Evolutionary conservation across 2,888 invertebrate species (phyloP), one percentile per base, ranked within the genome.

Genomic region (Panopea generosa): DNA sequence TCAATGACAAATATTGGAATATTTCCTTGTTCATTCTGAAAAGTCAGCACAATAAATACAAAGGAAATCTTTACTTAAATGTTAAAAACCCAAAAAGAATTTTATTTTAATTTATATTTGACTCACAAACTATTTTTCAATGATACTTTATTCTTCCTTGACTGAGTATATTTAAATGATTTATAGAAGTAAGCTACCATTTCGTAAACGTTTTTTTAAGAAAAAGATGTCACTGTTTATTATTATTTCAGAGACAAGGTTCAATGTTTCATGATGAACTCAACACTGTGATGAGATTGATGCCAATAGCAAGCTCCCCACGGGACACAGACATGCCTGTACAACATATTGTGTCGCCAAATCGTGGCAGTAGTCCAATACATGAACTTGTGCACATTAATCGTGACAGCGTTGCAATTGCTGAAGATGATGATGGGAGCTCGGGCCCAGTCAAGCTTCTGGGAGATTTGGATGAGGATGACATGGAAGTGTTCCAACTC

Each of bases 291-390:
- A 84, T 85, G 81, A 82, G 85, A 60, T 74, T 90, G 55, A 89
- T 89, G 82, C 87, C 91, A 2, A 91, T 90, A 50, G 90, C 90
- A 53, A 90, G 91, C 77, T 90, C 90, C 22, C 90, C 90, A 0
- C 82, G 85, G 18, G 91, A 91, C 68, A 83, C 84, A 9, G 87
- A 86, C 59, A 7, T 18, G 11, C 11, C 53, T 26, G 26, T 26
- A 14, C 7, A 18, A 7, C 27, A 49, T 16, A 1, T 38, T 26
- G 7, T 38, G 63, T 61, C 40, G 43, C 53, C 52, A 61, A 56
- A 53, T 29, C n/a, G n/a, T n/a, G n/a, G n/a, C n/a, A 71, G 50
- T 33, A 79, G 84, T 70, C 84, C 84, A 11, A 80, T 86, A 47
- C 71, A 73, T 45, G 87, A 86, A 60, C 73, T 85, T 33, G 83